phyloP scores from a whole-genome alignment of 2,888 invertebrate species.

The Baronia brevicornis region DNA sequence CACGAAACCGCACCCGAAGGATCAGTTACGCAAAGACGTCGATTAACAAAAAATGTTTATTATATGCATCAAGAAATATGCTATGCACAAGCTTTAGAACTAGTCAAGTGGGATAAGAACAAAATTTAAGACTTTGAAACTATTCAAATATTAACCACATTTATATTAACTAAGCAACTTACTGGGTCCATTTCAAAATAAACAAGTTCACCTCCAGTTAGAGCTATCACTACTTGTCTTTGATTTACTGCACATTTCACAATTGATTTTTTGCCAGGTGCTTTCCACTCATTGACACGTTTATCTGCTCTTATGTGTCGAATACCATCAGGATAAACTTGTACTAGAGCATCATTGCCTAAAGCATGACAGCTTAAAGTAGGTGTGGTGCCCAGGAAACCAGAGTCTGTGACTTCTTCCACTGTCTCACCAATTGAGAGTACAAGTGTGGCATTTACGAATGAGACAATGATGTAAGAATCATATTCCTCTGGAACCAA shows the following conservation, averaged over 20 bases:
- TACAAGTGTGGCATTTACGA: conserved; percentile 97
- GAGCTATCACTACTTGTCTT: conserved; percentile 97
- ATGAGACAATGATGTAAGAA: conserved; percentile 99
- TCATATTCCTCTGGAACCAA: conserved; percentile 96
- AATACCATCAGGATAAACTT: conserved; percentile 99
- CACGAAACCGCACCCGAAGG: conserved; percentile 41
- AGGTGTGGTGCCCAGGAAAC: conserved; percentile 98
- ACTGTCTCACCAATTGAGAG: conserved; percentile 99
- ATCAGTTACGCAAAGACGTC: conserved; percentile 51
- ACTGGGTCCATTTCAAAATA: conserved; percentile 99
- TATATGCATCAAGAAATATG: too few species aligned
- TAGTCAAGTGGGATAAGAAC: too few species aligned
- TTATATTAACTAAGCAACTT: conserved; percentile 57
- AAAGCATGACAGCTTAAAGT: conserved; percentile 98
- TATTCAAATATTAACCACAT: too few species aligned
- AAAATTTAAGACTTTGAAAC: too few species aligned
- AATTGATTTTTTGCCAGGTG: conserved; percentile 97
- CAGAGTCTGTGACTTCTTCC: conserved; percentile 99
- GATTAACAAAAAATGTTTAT: too few species aligned
- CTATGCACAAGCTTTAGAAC: conserved; percentile 67
- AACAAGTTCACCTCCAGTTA: conserved; percentile 97
- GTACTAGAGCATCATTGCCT: conserved; percentile 97
- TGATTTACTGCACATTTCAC: conserved; percentile 99
- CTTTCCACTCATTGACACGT: conserved; percentile 99
- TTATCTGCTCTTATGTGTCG: conserved; percentile 98